Base-by-base conservation (phyloP, 2,888 invertebrate species). In the Heliconius charithonia region DNA sequence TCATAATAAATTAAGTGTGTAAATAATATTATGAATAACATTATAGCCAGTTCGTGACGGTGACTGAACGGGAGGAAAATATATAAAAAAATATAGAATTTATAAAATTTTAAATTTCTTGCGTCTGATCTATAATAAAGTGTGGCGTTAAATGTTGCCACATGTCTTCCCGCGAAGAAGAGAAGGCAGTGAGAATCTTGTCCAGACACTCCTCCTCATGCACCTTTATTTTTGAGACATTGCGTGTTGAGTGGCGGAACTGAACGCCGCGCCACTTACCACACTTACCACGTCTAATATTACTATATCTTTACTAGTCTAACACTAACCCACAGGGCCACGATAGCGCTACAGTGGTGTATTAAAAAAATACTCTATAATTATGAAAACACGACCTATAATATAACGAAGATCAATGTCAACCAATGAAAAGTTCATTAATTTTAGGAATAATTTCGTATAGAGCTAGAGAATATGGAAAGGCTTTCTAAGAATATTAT, bases 11-110 rank as follows among this genome's bases (percentile, higher is more conserved):
- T 45, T 41, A 41, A 69, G 69, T 45, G 25, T 16, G 69, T 37
- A 67, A 41, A 67, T 25, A 67, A 6, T 67, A 67, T 67, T 66
- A 32, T 32, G 66, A 32, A 32, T 66, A 32, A 67, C 67, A 67
- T 67, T 45, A 69, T 45, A 45, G 69, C 25, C 25, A 19, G 19
- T 45, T 27, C 69, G 69, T 69, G 69, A 69, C 41, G 41, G 45
- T 25, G 41, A 41, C 41, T 69, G 69, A 25, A 41, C 45, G 25
- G 25, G 25, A 25, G 37, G 41, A 69, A 67, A 69, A 45, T 69
- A 41, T 67, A 67, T 67, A 51, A 51, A 51, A 51, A 51, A 19
- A 19, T 51, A 51, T 22, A 22, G 3, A 51, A 19, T 51, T 51
- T 51, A 22, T 51, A 7, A 51, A 51, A 51, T 51, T 51, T 9